A percentile compares a stretch with the other conserved stretches of the same genome.
These are phyloP conservation scores for Dermatophagoides farinae DNA, from an alignment of 1,140 invertebrate genomes.

Conservation along the genomic window DNA sequence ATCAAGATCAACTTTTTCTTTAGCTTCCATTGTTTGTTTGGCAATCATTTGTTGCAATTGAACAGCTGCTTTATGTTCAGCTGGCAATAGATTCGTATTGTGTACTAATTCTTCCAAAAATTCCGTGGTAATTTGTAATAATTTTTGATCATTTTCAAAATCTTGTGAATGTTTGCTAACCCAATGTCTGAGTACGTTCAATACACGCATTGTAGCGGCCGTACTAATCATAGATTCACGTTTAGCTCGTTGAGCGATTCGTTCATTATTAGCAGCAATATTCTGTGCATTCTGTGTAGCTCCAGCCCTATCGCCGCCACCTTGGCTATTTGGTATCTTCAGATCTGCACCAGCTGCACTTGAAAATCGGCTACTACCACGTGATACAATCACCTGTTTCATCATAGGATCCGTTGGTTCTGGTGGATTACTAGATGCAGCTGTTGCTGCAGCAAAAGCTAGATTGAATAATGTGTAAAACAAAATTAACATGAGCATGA, in stretches of 20 bases:
- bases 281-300: constrained; percentile 19
- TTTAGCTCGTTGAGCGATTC: constrained; percentile 23
- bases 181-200: constrained; percentile 66
- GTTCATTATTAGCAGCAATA: constrained; percentile 24
- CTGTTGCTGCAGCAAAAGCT: constrained; percentile 77
- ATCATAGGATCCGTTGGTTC: background rate
- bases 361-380: constrained; percentile 24
- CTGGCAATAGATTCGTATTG: constrained; percentile 60
- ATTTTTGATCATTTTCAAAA: constrained; percentile 53
- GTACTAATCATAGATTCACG: constrained; percentile 73
- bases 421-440: constrained; percentile 38
- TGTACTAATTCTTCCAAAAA: constrained; percentile 72
- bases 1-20: constrained; percentile 42
- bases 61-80: constrained; percentile 67
- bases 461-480: background rate
- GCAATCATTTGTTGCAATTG: constrained; percentile 56
- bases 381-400: constrained; percentile 13
- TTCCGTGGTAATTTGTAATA: constrained; percentile 56
- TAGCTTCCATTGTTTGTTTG: constrained; percentile 37
- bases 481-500: background rate
- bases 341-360: constrained; percentile 26
- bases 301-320: background rate
- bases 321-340: constrained; percentile 21
- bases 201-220: constrained; percentile 74
- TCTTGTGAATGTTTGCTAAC: constrained; percentile 51